A percentile compares a stretch with the other conserved stretches of the same genome.
These are phyloP conservation scores for Pipa parva DNA, from an alignment of 2,113 vertebrate species.

Conservation along the genomic window DNA sequence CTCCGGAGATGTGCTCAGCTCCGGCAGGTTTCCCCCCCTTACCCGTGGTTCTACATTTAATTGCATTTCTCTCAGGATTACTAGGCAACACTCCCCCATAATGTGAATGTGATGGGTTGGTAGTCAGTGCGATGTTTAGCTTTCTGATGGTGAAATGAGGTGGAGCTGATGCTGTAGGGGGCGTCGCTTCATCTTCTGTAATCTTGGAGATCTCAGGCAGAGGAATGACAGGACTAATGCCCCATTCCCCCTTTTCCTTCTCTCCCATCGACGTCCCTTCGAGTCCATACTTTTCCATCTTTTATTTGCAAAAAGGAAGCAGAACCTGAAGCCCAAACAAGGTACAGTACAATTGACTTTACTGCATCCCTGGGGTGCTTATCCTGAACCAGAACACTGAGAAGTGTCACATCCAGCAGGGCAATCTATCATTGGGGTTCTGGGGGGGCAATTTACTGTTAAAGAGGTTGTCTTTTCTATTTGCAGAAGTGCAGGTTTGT, in stretches of 20 bases:
- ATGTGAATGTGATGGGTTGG: slow-evolving; percentile 45
- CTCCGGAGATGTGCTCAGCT: slow-evolving; percentile 36
- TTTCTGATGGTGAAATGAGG: slow-evolving; percentile 60
- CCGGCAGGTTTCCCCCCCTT: background rate
- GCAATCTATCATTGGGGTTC: too few species aligned
- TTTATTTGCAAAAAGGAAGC: slow-evolving; percentile 26
- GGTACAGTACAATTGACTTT: slow-evolving; percentile 8
- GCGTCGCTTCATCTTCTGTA: slow-evolving; percentile 53
- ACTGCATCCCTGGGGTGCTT: background rate
- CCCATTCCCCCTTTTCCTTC: slow-evolving; percentile 12
- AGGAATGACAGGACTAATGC: slow-evolving; percentile 42
- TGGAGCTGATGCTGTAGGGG: slow-evolving; percentile 65
- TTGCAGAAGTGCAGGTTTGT: too few species aligned
- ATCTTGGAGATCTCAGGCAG: slow-evolving; percentile 49
- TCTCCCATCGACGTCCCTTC: slow-evolving; percentile 20
- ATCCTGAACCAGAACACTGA: too few species aligned
- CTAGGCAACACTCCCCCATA: slow-evolving; percentile 57
- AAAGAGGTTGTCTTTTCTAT: too few species aligned
- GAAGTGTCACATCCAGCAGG: too few species aligned
- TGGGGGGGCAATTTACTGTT: too few species aligned
- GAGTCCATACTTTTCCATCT: slow-evolving; percentile 1
- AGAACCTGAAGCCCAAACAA: background rate
- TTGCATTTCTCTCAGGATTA: slow-evolving; percentile 47
- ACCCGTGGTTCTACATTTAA: slow-evolving; percentile 39
- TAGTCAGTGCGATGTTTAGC: slow-evolving; percentile 47